These are phyloP conservation scores for Coregonus sp. DNA, from an alignment of 2,797 vertebrate genomes.

Conservation along the genomic window DNA sequence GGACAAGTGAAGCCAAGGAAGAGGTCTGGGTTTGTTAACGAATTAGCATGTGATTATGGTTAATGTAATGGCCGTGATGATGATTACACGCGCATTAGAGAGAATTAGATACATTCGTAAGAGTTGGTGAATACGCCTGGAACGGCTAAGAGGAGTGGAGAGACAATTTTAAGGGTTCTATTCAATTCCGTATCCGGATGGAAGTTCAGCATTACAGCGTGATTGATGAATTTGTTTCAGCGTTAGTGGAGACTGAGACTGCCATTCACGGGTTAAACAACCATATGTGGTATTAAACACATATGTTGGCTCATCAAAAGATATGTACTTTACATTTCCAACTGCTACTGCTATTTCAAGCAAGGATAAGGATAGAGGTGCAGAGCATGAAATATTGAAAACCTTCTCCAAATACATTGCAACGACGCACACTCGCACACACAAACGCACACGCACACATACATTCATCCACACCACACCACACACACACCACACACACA, in stretches of 20 bases:
- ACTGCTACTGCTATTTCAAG: background rate
- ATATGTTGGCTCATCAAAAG: too few relatives aligned
- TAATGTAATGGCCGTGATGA: constrained; percentile 44
- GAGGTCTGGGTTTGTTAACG: constrained; percentile 55
- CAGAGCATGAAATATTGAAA: background rate
- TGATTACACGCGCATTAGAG: constrained; percentile 48
- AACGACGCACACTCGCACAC: background rate
- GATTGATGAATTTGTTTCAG: too few relatives aligned
- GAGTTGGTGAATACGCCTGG: constrained; percentile 28
- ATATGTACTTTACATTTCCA: too few relatives aligned
- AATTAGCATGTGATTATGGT: constrained; percentile 60
- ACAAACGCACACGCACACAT: constrained; percentile 13
- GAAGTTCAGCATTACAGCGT: too few relatives aligned
- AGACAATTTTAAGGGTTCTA: background rate
- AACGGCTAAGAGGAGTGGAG: background rate
- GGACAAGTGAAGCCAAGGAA: constrained; percentile 49
- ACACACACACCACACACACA: constrained; percentile 28
- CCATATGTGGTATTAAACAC: too few relatives aligned
- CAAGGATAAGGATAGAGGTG: background rate
- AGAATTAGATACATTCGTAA: constrained; percentile 51
- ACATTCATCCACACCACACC: constrained; percentile 1
- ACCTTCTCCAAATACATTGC: background rate
- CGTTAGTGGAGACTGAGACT: too few relatives aligned
- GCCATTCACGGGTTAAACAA: too few relatives aligned
- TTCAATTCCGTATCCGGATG: too few relatives aligned